These are phyloP conservation scores for Malacoraja senta DNA, from an alignment of 2,797 vertebrate genomes.

Conservation along the genomic window DNA sequence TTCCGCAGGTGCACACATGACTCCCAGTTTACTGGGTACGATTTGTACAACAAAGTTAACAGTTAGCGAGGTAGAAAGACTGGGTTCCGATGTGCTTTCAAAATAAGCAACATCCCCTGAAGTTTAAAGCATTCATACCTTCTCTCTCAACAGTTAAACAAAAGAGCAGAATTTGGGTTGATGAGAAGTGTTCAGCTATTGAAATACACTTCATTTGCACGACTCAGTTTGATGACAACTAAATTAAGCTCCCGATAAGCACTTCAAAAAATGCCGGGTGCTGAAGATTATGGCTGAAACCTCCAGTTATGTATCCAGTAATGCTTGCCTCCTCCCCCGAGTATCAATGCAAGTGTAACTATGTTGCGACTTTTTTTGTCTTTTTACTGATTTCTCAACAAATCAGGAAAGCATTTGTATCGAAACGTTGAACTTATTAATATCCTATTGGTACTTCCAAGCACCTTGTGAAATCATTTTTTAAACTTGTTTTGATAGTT, in stretches of 20 bases:
- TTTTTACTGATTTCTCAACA: background rate
- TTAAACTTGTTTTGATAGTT: no score
- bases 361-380: background rate
- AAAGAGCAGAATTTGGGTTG: background rate
- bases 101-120: background rate
- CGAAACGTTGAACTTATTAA: background rate
- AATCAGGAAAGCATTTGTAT: background rate
- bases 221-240: background rate
- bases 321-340: no score
- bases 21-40: background rate
- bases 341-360: background rate
- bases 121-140: background rate
- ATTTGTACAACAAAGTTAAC: slow-evolving; percentile 9
- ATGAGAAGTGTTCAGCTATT: background rate
- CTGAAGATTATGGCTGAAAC: background rate
- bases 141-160: background rate
- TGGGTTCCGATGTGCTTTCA: background rate
- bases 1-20: background rate
- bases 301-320: background rate
- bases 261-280: no score
- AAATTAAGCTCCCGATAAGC: background rate
- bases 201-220: background rate
- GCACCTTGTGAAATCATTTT: background rate
- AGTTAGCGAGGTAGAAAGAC: background rate
- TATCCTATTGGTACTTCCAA: no score